Evolutionary conservation across 2,888 invertebrate species (phyloP), one percentile per base, ranked within the genome.

Genomic region (Ectemnius continuus): DNA sequence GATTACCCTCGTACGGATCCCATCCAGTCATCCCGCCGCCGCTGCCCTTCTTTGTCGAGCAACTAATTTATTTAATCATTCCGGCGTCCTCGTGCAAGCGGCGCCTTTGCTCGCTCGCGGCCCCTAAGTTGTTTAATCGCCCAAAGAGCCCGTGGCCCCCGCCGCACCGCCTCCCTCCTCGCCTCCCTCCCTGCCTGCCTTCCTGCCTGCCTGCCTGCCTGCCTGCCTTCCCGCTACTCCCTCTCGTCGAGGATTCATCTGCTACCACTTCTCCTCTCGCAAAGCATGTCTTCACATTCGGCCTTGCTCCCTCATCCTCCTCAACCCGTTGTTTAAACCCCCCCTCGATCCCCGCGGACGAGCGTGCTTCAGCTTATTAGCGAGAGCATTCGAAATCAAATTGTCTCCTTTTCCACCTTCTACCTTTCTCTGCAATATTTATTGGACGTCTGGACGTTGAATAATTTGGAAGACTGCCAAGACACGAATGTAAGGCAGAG

Each of bases 21-120:
- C 86, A 86, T 87, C 88, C 86, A 88, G 88, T 89, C 89, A 89
- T 89, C 86, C 83, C 73, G 82, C 75, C 81, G 84, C 75, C 81
- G 84, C 82, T 85, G 79, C 86, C 84, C 88, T 86, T 86, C 88
- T 89, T 88, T 89, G 88, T 88, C 88, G 86, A 88, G 88, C 84
- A 86, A 87, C 89, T 89, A 88, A 89, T 89, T 89, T 89, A 89
- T 89, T 88, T 89, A 88, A 89, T 89, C 86, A 87, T 88, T 88
- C 85, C 86, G 82, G 78, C 82, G 85, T 82, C 82, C 80, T 79
- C 81, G 84, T 79, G 81, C 79, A 81, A 78, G 87, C 88, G 87
- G 84, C 85, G 75, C 74, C 86, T 86, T 86, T 86, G 86, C 86
- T 69, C 66, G 76, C 70, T 78, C 81, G 82, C 76, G 73, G 79